phyloP scores from a whole-genome alignment of 2,888 invertebrate genomes.

The Dilophus febrilis region DNA sequence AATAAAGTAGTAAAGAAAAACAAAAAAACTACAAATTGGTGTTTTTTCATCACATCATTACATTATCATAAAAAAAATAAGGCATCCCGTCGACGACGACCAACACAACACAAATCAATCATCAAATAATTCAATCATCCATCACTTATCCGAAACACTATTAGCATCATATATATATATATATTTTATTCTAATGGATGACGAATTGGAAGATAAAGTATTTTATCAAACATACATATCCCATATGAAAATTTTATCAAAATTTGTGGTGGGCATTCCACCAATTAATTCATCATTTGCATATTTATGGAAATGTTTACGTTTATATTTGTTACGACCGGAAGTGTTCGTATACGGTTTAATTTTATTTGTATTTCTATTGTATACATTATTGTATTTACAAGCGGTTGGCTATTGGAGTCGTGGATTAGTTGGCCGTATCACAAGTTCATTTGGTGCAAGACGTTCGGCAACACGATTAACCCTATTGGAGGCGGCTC shows the following conservation, averaged over 20 bases:
- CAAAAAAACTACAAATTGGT: no score
- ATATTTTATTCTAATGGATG: slow-evolving; percentile 80
- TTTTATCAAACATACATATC: slow-evolving; percentile 75
- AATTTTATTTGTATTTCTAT: slow-evolving; percentile 49
- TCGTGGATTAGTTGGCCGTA: slow-evolving; percentile 44
- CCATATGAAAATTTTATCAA: slow-evolving; percentile 70
- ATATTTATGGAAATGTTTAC: slow-evolving; percentile 63
- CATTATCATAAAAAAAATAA: no score
- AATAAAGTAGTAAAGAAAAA: no score
- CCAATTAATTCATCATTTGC: slow-evolving; percentile 52
- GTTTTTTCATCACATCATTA: no score
- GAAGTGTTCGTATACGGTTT: slow-evolving; percentile 60
- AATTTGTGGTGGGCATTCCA: slow-evolving; percentile 60
- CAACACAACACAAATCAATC: no score
- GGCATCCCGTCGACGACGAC: no score
- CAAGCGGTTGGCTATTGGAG: slow-evolving; percentile 75
- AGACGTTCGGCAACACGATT: slow-evolving; percentile 17
- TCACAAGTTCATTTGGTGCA: slow-evolving; percentile 25
- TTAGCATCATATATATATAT: no score
- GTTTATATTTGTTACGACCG: slow-evolving; percentile 61
- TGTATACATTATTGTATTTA: slow-evolving; percentile 72
- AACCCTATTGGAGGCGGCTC: slow-evolving; percentile 5
- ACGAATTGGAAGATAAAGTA: slow-evolving; percentile 78
- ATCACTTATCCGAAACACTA: no score
- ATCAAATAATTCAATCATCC: no score